Base-by-base conservation (phyloP, 2,888 invertebrate species). In the Cyaniris semiargus region DNA sequence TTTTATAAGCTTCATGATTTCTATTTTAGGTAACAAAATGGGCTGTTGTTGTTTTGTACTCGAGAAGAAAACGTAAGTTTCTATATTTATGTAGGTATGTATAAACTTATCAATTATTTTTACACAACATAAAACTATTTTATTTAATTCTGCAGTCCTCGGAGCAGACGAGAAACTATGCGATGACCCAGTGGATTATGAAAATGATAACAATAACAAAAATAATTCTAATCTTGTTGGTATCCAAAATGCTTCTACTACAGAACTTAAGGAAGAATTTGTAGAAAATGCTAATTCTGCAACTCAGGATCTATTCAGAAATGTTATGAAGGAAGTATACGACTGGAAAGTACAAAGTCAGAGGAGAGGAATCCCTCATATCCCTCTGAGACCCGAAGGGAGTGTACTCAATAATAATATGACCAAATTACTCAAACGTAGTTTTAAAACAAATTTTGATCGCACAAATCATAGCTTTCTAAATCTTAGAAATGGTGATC, bases 11-110 rank as follows among this genome's bases (percentile, higher is more conserved):
- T 60, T 60, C 13, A 44, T 44, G 15, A 18, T 18, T 71, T 15
- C 6, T 27, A 38, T 27, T 71, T 56, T 86, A 93, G 93, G 81
- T 89, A 79, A 88, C 88, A 38, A 88, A 91, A 81, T 92, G 91
- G 91, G 85, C 89, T 15, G 86, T 84, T 3, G 83, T 92, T 13
- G 87, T 90, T 80, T 83, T 92, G 76, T 87, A 80, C 77, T 77
- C 81, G 75, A 66, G 76, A 34, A 70, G 78, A 70, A 81, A 81
- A 80, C 79, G 82, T 81, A 70, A 72, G 44, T 76, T 31, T 18
- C 21, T 77, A 72, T 27, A 75, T 74, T 77, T n/a, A 18, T 70
- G 13, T 18, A 44, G 13, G 44, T 44, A 44, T 0, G 7, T 34
- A 34, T 7, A 34, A 34, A 34, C 34, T 34, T 6, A 34, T 13